phyloP scores from a whole-genome alignment of 1,140 invertebrate genomes.

The Drosophila eugracilis region DNA sequence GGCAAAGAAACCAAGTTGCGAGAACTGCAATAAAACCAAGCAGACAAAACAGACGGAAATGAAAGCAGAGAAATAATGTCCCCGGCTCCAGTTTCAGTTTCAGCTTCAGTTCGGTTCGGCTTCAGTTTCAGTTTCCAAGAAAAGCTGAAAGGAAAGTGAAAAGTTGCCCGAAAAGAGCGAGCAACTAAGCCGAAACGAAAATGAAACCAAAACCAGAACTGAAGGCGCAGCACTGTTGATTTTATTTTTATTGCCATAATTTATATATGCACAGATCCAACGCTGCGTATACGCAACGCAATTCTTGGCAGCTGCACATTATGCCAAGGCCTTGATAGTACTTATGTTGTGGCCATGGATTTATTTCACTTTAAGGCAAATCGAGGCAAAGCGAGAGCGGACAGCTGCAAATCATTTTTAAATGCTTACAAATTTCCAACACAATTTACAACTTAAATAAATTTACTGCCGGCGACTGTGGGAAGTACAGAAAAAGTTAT shows the following conservation, averaged over 20 bases:
- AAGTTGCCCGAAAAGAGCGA: slow-evolving; percentile 40
- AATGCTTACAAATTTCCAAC: slow-evolving; percentile 79
- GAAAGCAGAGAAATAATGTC: slow-evolving; percentile 80
- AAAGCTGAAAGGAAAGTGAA: slow-evolving; percentile 66
- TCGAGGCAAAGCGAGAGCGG: slow-evolving; percentile 35
- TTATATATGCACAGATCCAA: slow-evolving; percentile 52
- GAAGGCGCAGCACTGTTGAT: slow-evolving; percentile 54
- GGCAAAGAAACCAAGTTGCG: slow-evolving; percentile 25
- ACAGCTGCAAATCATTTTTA: slow-evolving; percentile 77
- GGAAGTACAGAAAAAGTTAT: slow-evolving; percentile 66
- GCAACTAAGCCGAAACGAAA: slow-evolving; percentile 36
- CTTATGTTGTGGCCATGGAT: slow-evolving; percentile 47
- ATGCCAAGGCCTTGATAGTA: slow-evolving; percentile 52
- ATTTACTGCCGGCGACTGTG: slow-evolving; percentile 59
- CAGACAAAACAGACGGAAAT: slow-evolving; percentile 79
- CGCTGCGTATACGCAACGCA: slow-evolving; percentile 50
- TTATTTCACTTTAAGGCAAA: slow-evolving; percentile 35
- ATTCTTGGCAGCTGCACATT: slow-evolving; percentile 32
- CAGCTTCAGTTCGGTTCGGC: no score
- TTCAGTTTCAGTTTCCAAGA: slow-evolving; percentile 29
- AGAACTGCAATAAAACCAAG: slow-evolving; percentile 74
- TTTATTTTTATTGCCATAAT: slow-evolving; percentile 82
- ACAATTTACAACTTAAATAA: slow-evolving; percentile 75
- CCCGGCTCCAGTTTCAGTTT: slow-evolving; percentile 41
- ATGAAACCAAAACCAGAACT: slow-evolving; percentile 15